Evolutionary conservation across 2,113 vertebrate species (phyloP).

Genomic region (Turdus rufiventris): DNA sequence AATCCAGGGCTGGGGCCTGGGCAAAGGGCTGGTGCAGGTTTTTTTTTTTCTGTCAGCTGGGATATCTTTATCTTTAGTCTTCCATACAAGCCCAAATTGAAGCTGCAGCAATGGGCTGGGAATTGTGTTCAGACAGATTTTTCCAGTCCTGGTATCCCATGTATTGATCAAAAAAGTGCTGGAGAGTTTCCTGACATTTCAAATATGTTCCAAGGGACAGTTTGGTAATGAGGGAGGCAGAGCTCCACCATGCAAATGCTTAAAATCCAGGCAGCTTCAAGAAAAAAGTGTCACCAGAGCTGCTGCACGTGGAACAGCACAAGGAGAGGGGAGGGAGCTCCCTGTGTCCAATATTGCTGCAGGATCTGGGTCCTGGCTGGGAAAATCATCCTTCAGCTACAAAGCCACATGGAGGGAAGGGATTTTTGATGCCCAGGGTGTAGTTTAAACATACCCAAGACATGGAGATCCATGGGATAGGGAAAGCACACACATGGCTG

Average conservation of each 20-base stretch:
- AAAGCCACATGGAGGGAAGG: neutral
- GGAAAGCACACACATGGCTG: neutral
- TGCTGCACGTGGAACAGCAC: rapidly evolving
- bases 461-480: neutral
- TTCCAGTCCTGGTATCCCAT: neutral
- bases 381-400: neutral
- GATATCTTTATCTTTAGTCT: neutral
- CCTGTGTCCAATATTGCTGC: neutral
- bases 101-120: neutral
- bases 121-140: neutral
- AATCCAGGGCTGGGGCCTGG: neutral
- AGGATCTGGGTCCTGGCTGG: neutral
- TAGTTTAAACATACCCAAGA: neutral
- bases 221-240: neutral
- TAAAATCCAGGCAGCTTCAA: neutral
- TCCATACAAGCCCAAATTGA: neutral
- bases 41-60: neutral
- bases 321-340: neutral
- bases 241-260: neutral
- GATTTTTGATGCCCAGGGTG: neutral
- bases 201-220: neutral
- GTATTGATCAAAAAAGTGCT: neutral
- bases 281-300: neutral
- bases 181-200: neutral
- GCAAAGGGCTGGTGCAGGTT: neutral